Percentiles rank a stretch among this genome's conserved stretches.
Conservation (phyloP, 2,888 invertebrate species). For the Lepidocyrtinus sp. region DNA sequence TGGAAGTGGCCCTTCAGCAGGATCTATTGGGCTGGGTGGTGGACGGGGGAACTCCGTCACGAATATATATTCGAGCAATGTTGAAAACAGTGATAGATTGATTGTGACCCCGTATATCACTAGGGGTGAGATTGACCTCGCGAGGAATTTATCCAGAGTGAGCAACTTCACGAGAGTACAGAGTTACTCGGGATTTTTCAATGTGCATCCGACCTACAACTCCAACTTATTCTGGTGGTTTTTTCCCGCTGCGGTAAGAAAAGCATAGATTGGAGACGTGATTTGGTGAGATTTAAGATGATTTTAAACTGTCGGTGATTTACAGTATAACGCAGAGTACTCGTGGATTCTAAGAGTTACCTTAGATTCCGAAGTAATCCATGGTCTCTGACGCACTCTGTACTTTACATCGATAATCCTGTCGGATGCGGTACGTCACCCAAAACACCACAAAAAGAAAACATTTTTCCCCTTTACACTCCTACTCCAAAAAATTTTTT, state of each 20-base stretch:
- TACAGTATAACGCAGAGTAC: constrained; percentile 68
- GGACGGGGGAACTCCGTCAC: constrained; percentile 58
- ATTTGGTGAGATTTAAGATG: neutral
- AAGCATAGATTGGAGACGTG: neutral
- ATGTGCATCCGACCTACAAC: constrained; percentile 67
- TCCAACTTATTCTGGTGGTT: constrained; percentile 69
- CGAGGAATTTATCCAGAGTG: constrained; percentile 71
- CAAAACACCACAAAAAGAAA: neutral
- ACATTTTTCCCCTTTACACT: no score
- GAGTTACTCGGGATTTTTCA: constrained; percentile 68
- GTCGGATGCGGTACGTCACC: constrained; percentile 66
- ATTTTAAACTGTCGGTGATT: no score
- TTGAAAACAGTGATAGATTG: constrained; percentile 72
- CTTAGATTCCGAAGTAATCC: constrained; percentile 78
- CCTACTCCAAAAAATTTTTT: no score
- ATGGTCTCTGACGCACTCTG: constrained; percentile 85
- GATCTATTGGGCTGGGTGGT: constrained; percentile 27
- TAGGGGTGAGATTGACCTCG: constrained; percentile 80
- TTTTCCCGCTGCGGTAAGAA: constrained; percentile 67
- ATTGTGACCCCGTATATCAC: constrained; percentile 84
- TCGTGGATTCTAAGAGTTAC: constrained; percentile 73
- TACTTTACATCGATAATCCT: constrained; percentile 80
- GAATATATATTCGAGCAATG: constrained; percentile 61
- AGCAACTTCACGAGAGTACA: constrained; percentile 67
- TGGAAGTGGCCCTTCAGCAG: constrained; percentile 21